Evolutionary conservation across 2,113 vertebrate species (phyloP).

Genomic region (Rhea pennata): DNA sequence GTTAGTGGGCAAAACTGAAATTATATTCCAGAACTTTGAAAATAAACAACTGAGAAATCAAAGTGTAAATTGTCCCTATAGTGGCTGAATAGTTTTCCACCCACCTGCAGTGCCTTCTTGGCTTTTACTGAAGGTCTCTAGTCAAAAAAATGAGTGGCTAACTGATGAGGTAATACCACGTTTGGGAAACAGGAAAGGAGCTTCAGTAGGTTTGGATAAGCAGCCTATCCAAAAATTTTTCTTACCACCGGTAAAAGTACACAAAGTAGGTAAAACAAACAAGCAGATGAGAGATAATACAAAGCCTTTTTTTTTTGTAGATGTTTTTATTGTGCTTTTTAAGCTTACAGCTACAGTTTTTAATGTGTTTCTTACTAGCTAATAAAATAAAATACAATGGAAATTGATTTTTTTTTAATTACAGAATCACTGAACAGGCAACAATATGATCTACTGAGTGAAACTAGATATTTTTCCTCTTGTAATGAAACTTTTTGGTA

Average conservation of each 20-base stretch:
- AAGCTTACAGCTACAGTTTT: background rate
- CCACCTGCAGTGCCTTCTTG: background rate
- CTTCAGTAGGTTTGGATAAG: background rate
- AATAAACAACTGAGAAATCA: background rate
- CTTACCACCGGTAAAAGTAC: background rate
- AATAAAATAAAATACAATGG: constrained; percentile 45
- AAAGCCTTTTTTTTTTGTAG: background rate
- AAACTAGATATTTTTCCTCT: background rate
- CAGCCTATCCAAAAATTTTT: background rate
- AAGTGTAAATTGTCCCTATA: background rate
- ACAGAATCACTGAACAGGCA: background rate
- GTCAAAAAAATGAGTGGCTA: background rate
- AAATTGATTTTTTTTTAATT: constrained; percentile 25
- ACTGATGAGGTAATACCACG: background rate
- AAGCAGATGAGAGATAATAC: background rate
- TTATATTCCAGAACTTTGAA: background rate
- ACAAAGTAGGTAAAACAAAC: background rate
- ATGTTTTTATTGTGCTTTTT: background rate
- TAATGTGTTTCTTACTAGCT: background rate
- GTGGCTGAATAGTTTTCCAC: background rate
- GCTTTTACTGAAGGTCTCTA: background rate
- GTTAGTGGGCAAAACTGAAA: background rate
- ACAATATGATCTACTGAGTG: background rate
- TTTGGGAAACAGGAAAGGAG: background rate
- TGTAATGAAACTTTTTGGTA: background rate